phyloP scores from a whole-genome alignment of 2,888 invertebrate genomes.

The Hyles lineata region DNA sequence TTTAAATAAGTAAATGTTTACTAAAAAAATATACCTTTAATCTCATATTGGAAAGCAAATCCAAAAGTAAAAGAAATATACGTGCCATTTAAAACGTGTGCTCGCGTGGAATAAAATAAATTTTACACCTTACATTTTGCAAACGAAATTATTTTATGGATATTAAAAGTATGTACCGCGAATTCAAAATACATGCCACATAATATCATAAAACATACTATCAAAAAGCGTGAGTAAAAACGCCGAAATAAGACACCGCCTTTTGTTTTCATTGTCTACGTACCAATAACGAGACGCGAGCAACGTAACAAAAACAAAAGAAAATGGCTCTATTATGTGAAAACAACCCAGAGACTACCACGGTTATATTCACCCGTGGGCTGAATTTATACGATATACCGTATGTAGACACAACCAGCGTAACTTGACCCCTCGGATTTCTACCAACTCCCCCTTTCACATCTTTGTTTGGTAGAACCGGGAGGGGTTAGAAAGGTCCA shows the following conservation, averaged over 20 bases:
- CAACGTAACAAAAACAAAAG: constrained; percentile 83
- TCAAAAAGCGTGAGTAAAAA: constrained; percentile 67
- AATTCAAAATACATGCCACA: constrained; percentile 44
- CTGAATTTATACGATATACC: constrained; percentile 83
- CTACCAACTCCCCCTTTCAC: constrained; percentile 35
- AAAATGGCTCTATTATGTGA: constrained; percentile 85
- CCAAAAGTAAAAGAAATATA: too few relatives aligned
- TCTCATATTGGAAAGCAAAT: too few relatives aligned
- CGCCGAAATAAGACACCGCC: constrained; percentile 76
- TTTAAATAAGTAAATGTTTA: too few relatives aligned
- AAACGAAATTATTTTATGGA: too few relatives aligned
- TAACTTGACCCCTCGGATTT: constrained; percentile 55
- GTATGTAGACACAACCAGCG: constrained; percentile 68
- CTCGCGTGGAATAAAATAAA: too few relatives aligned
- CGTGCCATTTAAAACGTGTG: too few relatives aligned
- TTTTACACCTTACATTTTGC: too few relatives aligned
- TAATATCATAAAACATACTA: constrained; percentile 60
- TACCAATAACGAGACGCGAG: constrained; percentile 78
- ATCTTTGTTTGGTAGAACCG: not conserved
- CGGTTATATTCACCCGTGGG: constrained; percentile 83
- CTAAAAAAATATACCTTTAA: too few relatives aligned
- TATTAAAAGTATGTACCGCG: constrained; percentile 5
- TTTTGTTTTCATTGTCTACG: constrained; percentile 82
- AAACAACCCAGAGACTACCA: constrained; percentile 81
- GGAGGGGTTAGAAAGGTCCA: constrained; percentile 46